Conservation (phyloP, 1,140 invertebrate species). For the Ceratina japonica region DNA sequence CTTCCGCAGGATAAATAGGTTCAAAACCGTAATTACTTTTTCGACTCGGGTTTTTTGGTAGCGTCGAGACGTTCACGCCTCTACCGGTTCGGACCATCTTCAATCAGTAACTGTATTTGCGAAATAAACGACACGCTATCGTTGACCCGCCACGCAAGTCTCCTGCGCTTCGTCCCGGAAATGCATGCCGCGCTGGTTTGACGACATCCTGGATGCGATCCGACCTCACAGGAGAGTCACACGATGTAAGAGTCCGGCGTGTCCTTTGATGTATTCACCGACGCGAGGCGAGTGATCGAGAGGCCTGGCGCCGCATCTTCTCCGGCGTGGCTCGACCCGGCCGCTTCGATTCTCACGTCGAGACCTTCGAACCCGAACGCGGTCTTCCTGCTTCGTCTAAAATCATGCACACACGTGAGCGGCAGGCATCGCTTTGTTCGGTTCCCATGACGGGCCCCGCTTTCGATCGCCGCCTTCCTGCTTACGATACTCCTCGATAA, state of each 20-base stretch:
- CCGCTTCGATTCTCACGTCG: slow-evolving; percentile 57
- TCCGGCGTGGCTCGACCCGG: slow-evolving; percentile 30
- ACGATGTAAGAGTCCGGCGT: slow-evolving; percentile 27
- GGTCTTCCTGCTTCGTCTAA: slow-evolving; percentile 45
- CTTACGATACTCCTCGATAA: not conserved
- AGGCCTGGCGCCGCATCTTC: slow-evolving; percentile 15
- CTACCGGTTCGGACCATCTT: slow-evolving; percentile 53
- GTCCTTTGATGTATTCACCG: slow-evolving; percentile 52
- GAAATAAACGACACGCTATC: slow-evolving; percentile 58
- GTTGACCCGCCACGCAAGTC: slow-evolving; percentile 45
- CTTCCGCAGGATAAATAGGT: too few relatives aligned
- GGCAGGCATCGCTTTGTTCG: slow-evolving; percentile 32
- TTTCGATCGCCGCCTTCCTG: slow-evolving; percentile 2
- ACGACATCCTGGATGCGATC: slow-evolving; percentile 16
- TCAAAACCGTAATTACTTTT: too few relatives aligned
- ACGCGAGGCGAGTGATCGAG: slow-evolving; percentile 17
- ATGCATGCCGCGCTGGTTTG: slow-evolving; percentile 1
- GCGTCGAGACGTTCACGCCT: not conserved
- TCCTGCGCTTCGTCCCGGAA: slow-evolving; percentile 31
- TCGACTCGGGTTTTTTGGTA: too few relatives aligned
- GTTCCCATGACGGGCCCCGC: slow-evolving; percentile 35
- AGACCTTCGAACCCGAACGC: slow-evolving; percentile 52
- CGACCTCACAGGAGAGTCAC: slow-evolving; percentile 3
- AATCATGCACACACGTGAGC: slow-evolving; percentile 56
- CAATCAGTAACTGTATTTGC: slow-evolving; percentile 63